phyloP scores from a whole-genome alignment of 2,797 vertebrate species.

The Aselliscus stoliczkanus region DNA sequence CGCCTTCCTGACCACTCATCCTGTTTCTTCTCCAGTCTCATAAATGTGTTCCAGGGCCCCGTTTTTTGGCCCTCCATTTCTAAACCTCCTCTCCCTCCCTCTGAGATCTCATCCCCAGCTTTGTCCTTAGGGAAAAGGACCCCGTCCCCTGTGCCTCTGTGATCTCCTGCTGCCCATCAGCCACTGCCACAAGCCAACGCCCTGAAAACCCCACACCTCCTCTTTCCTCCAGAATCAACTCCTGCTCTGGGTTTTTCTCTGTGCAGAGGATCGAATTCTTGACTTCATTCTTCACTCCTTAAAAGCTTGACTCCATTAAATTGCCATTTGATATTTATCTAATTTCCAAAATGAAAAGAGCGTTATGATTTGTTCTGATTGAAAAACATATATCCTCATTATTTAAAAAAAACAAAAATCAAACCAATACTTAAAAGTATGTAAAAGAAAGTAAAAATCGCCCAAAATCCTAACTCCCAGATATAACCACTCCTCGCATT shows the following conservation, averaged over 20 bases:
- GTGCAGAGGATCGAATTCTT: not conserved
- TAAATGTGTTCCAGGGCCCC: not conserved
- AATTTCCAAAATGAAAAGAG: constrained; percentile 43
- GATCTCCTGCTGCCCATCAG: not conserved
- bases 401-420: constrained; percentile 33
- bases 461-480: constrained; percentile 51
- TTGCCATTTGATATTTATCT: not conserved
- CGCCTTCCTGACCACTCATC: not conserved
- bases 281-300: not conserved
- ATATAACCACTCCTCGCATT: constrained; percentile 57
- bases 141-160: not conserved
- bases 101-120: not conserved
- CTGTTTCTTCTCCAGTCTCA: not conserved
- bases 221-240: not conserved
- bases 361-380: constrained; percentile 37
- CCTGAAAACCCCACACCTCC: not conserved
- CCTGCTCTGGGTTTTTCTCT: not conserved
- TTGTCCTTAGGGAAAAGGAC: not conserved
- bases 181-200: not conserved
- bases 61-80: not conserved
- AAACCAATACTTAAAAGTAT: constrained; percentile 45
- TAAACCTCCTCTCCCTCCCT: not conserved
- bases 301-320: not conserved
- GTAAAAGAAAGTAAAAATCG: constrained; percentile 65
- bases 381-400: constrained; percentile 36